Evolutionary conservation across 2,113 vertebrate genomes (phyloP), one percentile per base, ranked within the genome.

Genomic region (Takifugu flavidus): DNA sequence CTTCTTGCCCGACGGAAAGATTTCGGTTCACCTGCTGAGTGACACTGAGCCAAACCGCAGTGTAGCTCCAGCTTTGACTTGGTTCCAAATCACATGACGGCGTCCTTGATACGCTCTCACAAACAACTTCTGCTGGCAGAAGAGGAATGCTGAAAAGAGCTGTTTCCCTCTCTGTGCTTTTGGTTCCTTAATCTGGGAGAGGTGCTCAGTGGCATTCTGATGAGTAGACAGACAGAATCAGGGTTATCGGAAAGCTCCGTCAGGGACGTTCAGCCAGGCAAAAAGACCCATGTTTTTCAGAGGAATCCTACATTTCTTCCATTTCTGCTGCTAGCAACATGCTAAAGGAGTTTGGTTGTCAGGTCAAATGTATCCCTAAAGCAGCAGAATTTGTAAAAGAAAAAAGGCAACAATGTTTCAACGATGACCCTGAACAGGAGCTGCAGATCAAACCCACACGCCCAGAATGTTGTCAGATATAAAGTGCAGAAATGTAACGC

Each of bases 81-180:
- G 10, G 43, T 74, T 79, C 65, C 63, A 78, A 10, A 67, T 89
- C 82, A 84, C 82, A 86, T 84, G 87, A 84, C 11, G 25, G 20
- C 13, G 51, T 56, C 67, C 65, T 67, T 59, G 62, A 78, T 67
- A 44, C 67, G 79, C 75, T 67, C 72, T 68, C 79, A 85, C 65
- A 75, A 71, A 80, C 78, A 83, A 83, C 45, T 87, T 84, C 51
- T 82, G 66, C 60, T 15, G 4, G 50, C 26, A 71, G 64, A 82
- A 70, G 70, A 67, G 72, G 71, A 76, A 79, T 82, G 64, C 39
- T 27, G 55, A 80, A 78, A 69, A 51, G 50, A 31, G 15, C 63
- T 15, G 42, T 80, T 89, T 88, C 86, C 86, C 70, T 82, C 26
- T 83, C 51, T 80, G 77, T 6, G 80, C 79, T 89, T 89, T 89